phyloP scores from a whole-genome alignment of 1,140 invertebrate genomes.

The Aphelinus certus region DNA sequence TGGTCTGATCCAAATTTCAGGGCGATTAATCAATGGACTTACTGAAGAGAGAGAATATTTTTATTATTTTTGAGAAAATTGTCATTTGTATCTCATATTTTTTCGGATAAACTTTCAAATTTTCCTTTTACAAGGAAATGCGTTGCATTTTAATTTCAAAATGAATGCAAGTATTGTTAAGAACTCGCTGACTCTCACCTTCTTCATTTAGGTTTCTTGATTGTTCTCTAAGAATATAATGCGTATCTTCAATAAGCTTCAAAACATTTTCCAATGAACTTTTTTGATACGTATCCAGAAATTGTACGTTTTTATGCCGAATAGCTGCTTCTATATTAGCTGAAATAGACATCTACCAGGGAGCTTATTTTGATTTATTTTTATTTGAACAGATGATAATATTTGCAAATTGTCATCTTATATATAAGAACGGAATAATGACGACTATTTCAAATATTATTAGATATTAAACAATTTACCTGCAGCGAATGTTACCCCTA shows the following conservation, averaged over 20 bases:
- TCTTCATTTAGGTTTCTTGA: no score
- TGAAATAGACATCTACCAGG: slow-evolving; percentile 14
- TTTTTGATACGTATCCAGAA: slow-evolving; percentile 13
- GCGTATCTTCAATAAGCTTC: slow-evolving; percentile 6
- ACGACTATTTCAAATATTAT: no score
- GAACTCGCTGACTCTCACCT: no score
- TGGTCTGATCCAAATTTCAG: slow-evolving; percentile 46
- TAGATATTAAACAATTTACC: slow-evolving; percentile 41
- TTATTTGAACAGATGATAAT: no score
- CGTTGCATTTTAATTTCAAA: no score
- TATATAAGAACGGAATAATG: no score
- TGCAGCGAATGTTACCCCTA: slow-evolving; percentile 54
- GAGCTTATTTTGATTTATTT: no score
- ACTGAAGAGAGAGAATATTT: slow-evolving; percentile 11
- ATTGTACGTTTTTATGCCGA: slow-evolving; percentile 21
- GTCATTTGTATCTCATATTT: no score
- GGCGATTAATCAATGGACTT: slow-evolving; percentile 39
- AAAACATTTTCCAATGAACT: slow-evolving; percentile 21
- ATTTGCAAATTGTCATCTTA: no score
- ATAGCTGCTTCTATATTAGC: slow-evolving; percentile 35
- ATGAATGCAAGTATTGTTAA: no score
- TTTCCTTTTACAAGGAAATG: no score
- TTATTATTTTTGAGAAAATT: slow-evolving; percentile 1
- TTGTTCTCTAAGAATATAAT: background rate
- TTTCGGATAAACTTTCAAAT: no score